A percentile compares a stretch with the other conserved stretches of the same genome.
Evolutionary conservation across 2,888 invertebrate genomes (phyloP).

Genomic region (Scotopteryx bipunctaria): DNA sequence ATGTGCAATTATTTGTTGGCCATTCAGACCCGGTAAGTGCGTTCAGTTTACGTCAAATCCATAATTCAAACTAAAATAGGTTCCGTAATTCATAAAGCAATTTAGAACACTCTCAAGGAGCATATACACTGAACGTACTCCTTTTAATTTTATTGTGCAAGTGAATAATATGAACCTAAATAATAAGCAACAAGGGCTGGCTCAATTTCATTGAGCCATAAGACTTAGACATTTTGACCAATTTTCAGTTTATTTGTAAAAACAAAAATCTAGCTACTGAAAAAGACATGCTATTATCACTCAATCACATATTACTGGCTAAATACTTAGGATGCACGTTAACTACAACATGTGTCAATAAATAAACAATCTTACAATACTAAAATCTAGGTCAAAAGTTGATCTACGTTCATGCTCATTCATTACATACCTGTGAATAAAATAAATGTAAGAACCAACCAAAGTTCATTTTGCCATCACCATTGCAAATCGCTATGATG

Average conservation of each 20-base stretch:
- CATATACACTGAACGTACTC: neutral
- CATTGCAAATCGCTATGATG: slow-evolving; percentile 14
- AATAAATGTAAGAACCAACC: slow-evolving; percentile 31
- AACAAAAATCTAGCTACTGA: slow-evolving; percentile 2
- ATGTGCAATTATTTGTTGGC: neutral
- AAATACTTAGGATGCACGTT: slow-evolving; percentile 16
- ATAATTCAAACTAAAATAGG: too few species aligned
- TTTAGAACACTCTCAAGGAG: too few species aligned
- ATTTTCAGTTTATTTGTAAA: neutral
- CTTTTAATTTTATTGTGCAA: neutral
- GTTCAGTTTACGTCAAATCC: too few species aligned
- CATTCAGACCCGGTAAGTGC: too few species aligned
- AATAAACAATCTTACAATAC: slow-evolving; percentile 4
- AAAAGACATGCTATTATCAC: slow-evolving; percentile 13
- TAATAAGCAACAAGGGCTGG: too few species aligned
- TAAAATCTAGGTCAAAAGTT: slow-evolving; percentile 19
- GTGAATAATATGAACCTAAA: neutral
- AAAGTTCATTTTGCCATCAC: slow-evolving; percentile 36
- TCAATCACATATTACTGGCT: slow-evolving; percentile 7
- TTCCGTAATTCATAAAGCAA: too few species aligned
- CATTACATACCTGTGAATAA: slow-evolving; percentile 32
- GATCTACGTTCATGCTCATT: slow-evolving; percentile 31
- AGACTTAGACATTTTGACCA: neutral
- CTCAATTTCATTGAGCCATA: too few species aligned
- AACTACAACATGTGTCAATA: slow-evolving; percentile 7